phyloP scores from a whole-genome alignment of 2,113 vertebrate genomes.

The Empidonax traillii region DNA sequence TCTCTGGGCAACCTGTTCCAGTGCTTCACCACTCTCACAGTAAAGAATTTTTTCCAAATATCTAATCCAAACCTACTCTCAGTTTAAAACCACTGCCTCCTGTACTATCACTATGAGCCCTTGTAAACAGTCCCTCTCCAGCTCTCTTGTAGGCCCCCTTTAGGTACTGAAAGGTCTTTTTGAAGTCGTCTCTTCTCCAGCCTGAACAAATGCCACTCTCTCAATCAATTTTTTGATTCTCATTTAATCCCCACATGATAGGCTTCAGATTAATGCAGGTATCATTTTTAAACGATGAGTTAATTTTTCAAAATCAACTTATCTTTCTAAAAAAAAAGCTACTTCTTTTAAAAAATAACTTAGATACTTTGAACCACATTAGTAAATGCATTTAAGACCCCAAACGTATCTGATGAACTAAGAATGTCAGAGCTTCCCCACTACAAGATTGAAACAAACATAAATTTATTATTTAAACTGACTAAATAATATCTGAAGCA shows the following conservation, averaged over 20 bases:
- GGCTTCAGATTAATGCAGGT: neutral
- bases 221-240: neutral
- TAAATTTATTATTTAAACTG: neutral
- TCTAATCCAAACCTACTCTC: neutral
- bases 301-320: neutral
- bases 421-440: neutral
- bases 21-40: neutral
- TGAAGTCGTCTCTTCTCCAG: neutral
- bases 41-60: neutral
- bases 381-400: neutral
- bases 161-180: neutral
- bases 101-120: neutral
- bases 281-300: neutral
- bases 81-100: neutral
- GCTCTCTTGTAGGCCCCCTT: neutral
- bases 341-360: neutral
- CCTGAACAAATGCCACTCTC: neutral
- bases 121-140: neutral
- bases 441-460: neutral
- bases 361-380: neutral
- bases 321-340: neutral
- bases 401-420: neutral
- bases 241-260: neutral
- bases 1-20: neutral
- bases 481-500: neutral